These are phyloP conservation scores for Stomatorhinus ivindoensis DNA, from an alignment of 2,113 vertebrate species.

Conservation along the genomic window DNA sequence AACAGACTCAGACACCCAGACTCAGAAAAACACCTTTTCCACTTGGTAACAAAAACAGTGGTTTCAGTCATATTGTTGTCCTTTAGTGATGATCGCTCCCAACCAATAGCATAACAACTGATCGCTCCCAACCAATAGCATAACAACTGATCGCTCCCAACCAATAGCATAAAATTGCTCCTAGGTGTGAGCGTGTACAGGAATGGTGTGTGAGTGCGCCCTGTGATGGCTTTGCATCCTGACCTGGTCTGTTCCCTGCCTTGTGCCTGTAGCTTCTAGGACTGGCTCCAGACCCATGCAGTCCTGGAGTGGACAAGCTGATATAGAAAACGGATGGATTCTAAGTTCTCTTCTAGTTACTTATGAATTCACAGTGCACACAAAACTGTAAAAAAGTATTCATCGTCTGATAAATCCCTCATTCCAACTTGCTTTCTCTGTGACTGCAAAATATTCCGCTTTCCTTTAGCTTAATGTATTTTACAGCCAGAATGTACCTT, in stretches of 20 bases:
- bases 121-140: neutral
- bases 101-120: neutral
- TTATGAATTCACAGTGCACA: neutral
- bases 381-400: neutral
- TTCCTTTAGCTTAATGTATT: neutral
- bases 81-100: neutral
- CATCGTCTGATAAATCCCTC: neutral
- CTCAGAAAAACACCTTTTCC: neutral
- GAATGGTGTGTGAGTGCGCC: neutral
- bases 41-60: neutral
- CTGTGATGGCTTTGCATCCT: neutral
- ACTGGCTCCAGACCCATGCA: neutral
- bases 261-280: neutral
- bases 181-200: neutral
- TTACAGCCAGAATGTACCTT: neutral
- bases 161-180: neutral
- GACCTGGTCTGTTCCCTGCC: neutral
- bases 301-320: neutral
- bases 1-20: neutral
- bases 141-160: neutral
- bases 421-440: neutral
- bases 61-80: neutral
- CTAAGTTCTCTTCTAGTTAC: neutral
- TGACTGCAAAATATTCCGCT: neutral
- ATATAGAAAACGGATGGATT: neutral